Base-by-base conservation (phyloP, 2,888 invertebrate genomes). In the Patella caerulea region DNA sequence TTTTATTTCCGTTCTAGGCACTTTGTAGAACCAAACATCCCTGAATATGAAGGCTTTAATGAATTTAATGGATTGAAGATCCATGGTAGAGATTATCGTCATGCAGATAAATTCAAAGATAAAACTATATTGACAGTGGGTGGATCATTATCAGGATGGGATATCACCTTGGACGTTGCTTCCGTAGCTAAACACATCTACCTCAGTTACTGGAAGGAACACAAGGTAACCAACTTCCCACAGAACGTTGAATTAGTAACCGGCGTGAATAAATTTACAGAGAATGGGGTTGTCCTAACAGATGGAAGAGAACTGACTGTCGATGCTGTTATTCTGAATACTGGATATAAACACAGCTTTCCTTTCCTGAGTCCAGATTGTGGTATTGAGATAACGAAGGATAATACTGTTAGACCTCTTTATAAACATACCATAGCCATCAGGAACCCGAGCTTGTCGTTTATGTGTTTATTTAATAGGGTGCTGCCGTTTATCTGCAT, bases 341-440 rank as follows among this genome's bases (percentile, higher is more conserved):
- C 96, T 87, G 95, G 96, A 0, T 96, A 96, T 90, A 93, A 94
- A 78, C 96, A 95, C 92, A 94, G 94, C 82, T 96, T 95, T 91
- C 95, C 96, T 34, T 96, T 96, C 92, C 93, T 96, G 80, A 93
- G 94, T 76, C 90, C 93, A 24, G 94, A 94, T 5, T 96, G 96
- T 89, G 94, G 94, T 3, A 93, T 97, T 73, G 92, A 91, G 45
- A 95, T 96, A 4, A 94, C 34, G 5, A 0, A 95, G 72, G 94
- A 96, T 79, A 96, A 96, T 89, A 95, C 94, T 92, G 95, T 97
- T n/a, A 94, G 94, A 86, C 95, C 96, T 0, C 93, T 97, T 0
- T 97, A 96, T 93, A 96, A 96, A 88, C 97, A 96, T 89, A 92
- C 97, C 75, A 94, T 98, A 65, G 95, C 97, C 90, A 95, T 95